phyloP scores from a whole-genome alignment of 2,113 vertebrate genomes.

The Narcine bancroftii region DNA sequence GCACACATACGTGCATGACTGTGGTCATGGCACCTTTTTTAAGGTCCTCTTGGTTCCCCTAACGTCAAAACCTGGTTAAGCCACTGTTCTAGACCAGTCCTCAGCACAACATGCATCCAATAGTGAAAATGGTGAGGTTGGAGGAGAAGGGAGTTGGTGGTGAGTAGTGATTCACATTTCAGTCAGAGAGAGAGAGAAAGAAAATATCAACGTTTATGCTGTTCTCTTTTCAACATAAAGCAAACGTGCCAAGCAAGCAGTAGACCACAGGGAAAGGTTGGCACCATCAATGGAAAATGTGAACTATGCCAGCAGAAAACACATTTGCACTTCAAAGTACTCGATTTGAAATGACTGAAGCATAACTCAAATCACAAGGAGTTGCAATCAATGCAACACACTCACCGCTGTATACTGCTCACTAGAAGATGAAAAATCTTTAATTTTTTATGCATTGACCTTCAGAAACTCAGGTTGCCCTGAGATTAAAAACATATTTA shows the following conservation, averaged over 20 bases:
- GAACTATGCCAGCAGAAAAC: conserved; percentile 17
- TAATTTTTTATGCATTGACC: not conserved
- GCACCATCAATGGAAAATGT: conserved; percentile 15
- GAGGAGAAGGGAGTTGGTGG: no score
- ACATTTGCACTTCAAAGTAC: not conserved
- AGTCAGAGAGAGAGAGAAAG: not conserved
- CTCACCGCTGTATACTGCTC: not conserved
- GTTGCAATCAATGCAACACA: not conserved
- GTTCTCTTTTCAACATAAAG: not conserved
- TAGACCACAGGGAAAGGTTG: not conserved
- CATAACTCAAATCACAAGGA: not conserved
- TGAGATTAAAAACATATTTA: not conserved
- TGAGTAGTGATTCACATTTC: not conserved
- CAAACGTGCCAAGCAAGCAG: not conserved
- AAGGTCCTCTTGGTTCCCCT: no score
- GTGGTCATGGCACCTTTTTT: no score
- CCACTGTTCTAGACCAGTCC: no score
- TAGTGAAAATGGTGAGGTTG: not conserved
- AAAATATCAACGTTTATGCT: not conserved
- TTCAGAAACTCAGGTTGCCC: not conserved
- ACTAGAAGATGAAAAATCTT: not conserved
- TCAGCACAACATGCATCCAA: not conserved
- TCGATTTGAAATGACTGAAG: not conserved
- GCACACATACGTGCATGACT: no score
- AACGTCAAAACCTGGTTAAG: no score